phyloP scores from a whole-genome alignment of 53 echinoderm and acorn worm genomes.

The Pentamera pediparva region DNA sequence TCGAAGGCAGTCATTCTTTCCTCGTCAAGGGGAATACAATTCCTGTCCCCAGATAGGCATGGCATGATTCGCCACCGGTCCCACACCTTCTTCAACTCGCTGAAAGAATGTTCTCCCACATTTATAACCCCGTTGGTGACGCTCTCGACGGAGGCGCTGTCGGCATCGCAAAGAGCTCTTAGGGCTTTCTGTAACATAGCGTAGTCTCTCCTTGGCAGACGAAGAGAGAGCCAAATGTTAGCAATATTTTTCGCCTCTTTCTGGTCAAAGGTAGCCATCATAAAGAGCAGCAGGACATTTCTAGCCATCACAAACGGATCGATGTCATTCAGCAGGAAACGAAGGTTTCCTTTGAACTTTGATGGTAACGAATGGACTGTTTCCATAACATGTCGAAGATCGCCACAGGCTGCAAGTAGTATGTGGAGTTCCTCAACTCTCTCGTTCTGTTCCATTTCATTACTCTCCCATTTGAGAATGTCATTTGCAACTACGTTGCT shows the following conservation, averaged over 20 bases:
- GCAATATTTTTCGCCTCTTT: not conserved
- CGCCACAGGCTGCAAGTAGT: constrained; percentile 12
- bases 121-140: constrained; percentile 7
- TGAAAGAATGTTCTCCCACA: not conserved
- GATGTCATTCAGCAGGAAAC: not conserved
- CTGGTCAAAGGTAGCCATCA: not conserved
- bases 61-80: not conserved
- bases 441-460: not conserved
- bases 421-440: not conserved
- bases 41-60: not conserved
- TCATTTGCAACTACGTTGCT: not conserved
- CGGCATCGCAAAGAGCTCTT: too few species aligned
- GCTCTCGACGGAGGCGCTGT: too few species aligned
- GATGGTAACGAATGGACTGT: constrained; percentile 6
- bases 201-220: not conserved
- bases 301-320: constrained; percentile 16
- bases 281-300: constrained; percentile 9
- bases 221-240: constrained; percentile 8
- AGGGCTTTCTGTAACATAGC: not conserved
- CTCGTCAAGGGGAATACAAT: not conserved
- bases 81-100: constrained; percentile 2
- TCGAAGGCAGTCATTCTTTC: not conserved
- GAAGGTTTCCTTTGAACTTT: not conserved
- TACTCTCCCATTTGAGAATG: not conserved
- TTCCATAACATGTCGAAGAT: constrained; percentile 16